Evolutionary conservation across 1,140 invertebrate genomes (phyloP), one percentile per base, ranked within the genome.

Genomic region (Bombus pascuorum): DNA sequence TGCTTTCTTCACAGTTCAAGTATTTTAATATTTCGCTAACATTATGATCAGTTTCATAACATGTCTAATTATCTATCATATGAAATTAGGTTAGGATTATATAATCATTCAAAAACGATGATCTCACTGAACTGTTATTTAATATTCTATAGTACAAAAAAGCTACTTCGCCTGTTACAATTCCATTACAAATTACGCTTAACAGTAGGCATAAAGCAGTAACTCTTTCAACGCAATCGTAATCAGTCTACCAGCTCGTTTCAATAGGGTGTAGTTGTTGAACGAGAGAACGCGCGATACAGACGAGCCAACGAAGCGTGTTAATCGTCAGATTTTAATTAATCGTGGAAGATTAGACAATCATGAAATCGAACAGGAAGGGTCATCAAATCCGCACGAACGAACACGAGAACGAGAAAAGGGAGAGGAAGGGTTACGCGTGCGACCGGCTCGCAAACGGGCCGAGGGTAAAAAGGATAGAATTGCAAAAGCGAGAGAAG

Each of bases 401-500:
- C 86, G 86, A 68, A 72, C 88, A 90, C 83, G 77, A 80, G 81
- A 70, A 79, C 71, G 81, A 42, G 34, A 62, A 59, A 71, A 77
- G 84, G n/a, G 65, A 34, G 65, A 88, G 81, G 87, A 87, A 91
- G 87, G 90, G 85, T 88, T 88, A 79, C 70, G 62, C 66, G 85
- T 34, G 74, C 66, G 85, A 66, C 13, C 72, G 68, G 71, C 62
- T 82, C 53, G 85, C 65, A 32, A 68, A 70, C 75, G 90, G 89
- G 87, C 82, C 85, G 72, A 83, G 89, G 75, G 88, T 90, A 88
- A 91, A 92, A 91, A 89, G 91, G 90, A 89, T 90, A 91, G 91
- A 83, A 91, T 91, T 86, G 89, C 91, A 89, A 79, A 89, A 90
- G 89, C 86, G 86, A 86, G 87, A 90, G 87, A 87, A 87, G 84